These are phyloP conservation scores for Plebejus argus DNA, from an alignment of 2,888 invertebrate genomes.

Conservation along the genomic window DNA sequence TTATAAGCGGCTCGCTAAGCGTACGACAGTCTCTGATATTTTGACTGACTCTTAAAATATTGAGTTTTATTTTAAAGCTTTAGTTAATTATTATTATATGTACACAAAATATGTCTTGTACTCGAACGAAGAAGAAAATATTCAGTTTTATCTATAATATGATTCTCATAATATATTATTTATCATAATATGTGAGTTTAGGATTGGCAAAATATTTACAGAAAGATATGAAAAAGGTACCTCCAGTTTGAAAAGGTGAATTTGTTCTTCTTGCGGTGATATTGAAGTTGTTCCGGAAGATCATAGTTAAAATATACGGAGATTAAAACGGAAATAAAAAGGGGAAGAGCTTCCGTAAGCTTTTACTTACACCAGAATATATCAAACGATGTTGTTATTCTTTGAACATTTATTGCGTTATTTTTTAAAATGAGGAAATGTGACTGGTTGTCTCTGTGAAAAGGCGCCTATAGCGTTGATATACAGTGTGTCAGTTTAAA, in stretches of 20 bases:
- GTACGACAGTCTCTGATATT: background rate
- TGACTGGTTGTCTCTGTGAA: background rate
- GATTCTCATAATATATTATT: no score
- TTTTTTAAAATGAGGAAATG: background rate
- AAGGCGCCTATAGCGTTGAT: no score
- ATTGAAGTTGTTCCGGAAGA: background rate
- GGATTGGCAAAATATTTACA: background rate
- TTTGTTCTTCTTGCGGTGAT: slow-evolving; percentile 1
- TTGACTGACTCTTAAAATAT: background rate
- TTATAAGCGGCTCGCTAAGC: slow-evolving; percentile 9
- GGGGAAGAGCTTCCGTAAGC: background rate
- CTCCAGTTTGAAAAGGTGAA: background rate
- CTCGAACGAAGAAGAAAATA: no score
- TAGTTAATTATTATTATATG: no score
- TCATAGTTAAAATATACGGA: slow-evolving; percentile 1
- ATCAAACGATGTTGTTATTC: background rate
- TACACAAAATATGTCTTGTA: no score
- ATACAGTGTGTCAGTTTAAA: no score
- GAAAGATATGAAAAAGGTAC: background rate
- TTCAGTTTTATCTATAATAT: no score
- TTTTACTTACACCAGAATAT: slow-evolving; percentile 13
- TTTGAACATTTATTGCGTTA: slow-evolving; percentile 6
- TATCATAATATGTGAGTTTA: background rate
- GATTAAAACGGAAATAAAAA: slow-evolving; percentile 19
- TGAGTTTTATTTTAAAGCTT: no score